These are phyloP conservation scores for Tapirus indicus DNA, from an alignment of 2,797 vertebrate genomes.

Conservation along the genomic window DNA sequence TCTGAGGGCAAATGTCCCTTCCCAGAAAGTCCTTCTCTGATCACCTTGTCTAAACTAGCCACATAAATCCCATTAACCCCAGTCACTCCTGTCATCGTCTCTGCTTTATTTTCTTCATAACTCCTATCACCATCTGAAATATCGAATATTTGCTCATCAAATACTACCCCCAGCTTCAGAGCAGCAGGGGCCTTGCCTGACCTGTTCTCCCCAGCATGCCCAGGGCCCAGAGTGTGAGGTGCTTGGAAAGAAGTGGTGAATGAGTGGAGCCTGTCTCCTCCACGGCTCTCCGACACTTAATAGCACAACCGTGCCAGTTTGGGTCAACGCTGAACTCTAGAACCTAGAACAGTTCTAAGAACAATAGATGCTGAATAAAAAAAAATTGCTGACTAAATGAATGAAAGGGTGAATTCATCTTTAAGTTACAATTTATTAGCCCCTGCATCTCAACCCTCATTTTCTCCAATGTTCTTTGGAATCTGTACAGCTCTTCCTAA, in stretches of 20 bases:
- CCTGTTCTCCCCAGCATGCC: fast-evolving
- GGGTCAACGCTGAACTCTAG: neutral
- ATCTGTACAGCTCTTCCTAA: neutral
- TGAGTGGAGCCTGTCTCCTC: neutral
- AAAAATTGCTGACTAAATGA: neutral
- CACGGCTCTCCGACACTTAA: neutral
- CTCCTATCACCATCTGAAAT: neutral
- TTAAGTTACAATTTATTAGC: neutral
- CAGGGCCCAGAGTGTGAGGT: no score
- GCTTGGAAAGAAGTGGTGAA: neutral
- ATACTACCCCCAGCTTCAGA: neutral
- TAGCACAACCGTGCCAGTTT: neutral
- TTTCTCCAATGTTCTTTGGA: neutral
- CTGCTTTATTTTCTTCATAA: neutral
- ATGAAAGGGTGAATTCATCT: neutral
- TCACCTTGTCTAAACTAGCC: neutral
- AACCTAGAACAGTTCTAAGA: neutral
- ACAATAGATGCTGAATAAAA: neutral
- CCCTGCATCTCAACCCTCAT: neutral
- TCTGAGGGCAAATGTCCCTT: neutral
- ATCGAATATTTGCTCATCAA: neutral
- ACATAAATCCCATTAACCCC: neutral
- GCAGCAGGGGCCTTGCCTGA: neutral
- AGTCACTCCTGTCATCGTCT: neutral
- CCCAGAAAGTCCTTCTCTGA: neutral